Percentiles rank a stretch among this genome's conserved stretches.
phyloP scores from a whole-genome alignment of 2,113 vertebrate species.

The Oreochromis spilurus region DNA sequence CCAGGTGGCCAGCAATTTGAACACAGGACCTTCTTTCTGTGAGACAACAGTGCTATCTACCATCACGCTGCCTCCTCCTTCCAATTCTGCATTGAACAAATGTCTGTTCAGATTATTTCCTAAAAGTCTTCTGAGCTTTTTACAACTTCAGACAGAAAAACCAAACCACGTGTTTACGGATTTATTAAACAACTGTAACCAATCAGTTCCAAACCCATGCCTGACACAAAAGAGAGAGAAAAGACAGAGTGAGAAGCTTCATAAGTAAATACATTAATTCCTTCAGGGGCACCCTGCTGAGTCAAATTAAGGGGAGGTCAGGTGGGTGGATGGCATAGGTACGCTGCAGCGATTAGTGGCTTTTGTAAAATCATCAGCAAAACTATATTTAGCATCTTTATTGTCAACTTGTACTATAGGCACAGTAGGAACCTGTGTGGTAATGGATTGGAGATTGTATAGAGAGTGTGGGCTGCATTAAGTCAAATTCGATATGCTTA shows the following conservation, averaged over 20 bases:
- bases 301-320: background rate
- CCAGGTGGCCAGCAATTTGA: background rate
- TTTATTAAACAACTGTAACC: constrained; percentile 17
- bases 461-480: constrained; percentile 1
- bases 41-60: background rate
- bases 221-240: background rate
- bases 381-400: constrained; percentile 35
- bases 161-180: background rate
- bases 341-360: constrained; percentile 1
- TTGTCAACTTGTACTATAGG: constrained; percentile 24
- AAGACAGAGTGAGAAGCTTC: background rate
- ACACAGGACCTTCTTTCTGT: background rate
- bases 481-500: constrained; percentile 3
- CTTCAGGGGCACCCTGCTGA: constrained; percentile 7
- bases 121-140: background rate
- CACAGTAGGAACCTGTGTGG: background rate
- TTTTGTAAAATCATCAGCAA: background rate
- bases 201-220: background rate
- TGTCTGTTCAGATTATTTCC: background rate
- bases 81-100: background rate
- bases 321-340: constrained; percentile 15
- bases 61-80: background rate
- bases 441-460: background rate
- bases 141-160: background rate
- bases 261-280: constrained; percentile 7